Conservation (phyloP, 2,797 vertebrate genomes). For the Oryzias dopingdopingensis region DNA sequence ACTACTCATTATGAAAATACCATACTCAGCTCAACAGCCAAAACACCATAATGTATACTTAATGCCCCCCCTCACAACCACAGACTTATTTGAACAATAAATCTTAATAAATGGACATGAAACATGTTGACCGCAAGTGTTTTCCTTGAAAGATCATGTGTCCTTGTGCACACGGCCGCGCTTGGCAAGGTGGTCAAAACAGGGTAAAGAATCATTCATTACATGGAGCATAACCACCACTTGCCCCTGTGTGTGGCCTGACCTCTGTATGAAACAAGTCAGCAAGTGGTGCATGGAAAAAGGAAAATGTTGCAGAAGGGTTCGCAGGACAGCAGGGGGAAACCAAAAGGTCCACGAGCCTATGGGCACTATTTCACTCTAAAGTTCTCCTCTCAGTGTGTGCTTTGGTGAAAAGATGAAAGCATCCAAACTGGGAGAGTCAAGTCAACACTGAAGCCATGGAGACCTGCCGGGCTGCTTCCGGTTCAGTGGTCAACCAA, state of each 20-base stretch:
- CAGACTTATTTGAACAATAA: slow-evolving; percentile 55
- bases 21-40: slow-evolving; percentile 29
- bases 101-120: slow-evolving; percentile 59
- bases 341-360: slow-evolving; percentile 6
- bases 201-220: slow-evolving; percentile 50
- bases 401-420: slow-evolving; percentile 7
- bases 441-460: slow-evolving; percentile 10
- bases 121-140: slow-evolving; percentile 41
- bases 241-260: slow-evolving; percentile 51
- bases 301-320: slow-evolving; percentile 1
- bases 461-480: slow-evolving; percentile 25
- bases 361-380: slow-evolving; percentile 4
- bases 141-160: slow-evolving; percentile 49
- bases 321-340: slow-evolving; percentile 1
- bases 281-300: slow-evolving; percentile 17
- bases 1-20: slow-evolving; percentile 49
- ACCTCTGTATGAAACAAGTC: slow-evolving; percentile 16
- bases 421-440: slow-evolving; percentile 10
- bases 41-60: slow-evolving; percentile 48
- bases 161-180: slow-evolving; percentile 44
- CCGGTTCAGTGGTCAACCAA: slow-evolving; percentile 6
- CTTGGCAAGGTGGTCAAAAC: slow-evolving; percentile 30
- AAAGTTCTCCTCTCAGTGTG: background rate
- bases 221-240: slow-evolving; percentile 43
- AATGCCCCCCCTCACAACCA: slow-evolving; percentile 48